A percentile compares a stretch with the other conserved stretches of the same genome.
phyloP scores from a whole-genome alignment of 2,888 invertebrate species.

The Cerastis rubricosa region DNA sequence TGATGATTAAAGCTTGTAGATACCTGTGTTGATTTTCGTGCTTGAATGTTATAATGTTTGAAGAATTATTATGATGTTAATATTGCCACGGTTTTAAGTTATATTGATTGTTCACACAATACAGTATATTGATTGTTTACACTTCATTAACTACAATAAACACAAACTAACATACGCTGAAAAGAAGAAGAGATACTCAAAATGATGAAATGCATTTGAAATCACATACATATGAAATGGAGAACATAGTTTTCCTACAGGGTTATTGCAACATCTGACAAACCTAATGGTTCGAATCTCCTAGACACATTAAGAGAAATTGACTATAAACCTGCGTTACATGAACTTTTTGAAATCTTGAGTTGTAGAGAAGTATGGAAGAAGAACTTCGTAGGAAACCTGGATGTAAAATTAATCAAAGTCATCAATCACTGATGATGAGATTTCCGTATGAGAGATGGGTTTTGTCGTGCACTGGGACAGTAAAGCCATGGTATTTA shows the following conservation, averaged over 20 bases:
- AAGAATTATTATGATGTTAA: conserved; percentile 16
- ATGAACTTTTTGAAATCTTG: not conserved
- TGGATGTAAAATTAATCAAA: not conserved
- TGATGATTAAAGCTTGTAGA: conserved; percentile 10
- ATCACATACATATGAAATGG: not conserved
- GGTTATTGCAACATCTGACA: not conserved
- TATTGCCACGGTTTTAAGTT: conserved; percentile 15
- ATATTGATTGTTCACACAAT: conserved; percentile 8
- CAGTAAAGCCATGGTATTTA: not conserved
- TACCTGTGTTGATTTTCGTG: conserved; percentile 21
- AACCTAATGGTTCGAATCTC: not conserved
- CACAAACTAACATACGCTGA: not conserved
- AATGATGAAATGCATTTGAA: not conserved
- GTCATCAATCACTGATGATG: not conserved
- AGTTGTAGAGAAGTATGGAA: too few species aligned
- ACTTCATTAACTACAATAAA: not conserved
- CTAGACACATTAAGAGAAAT: not conserved
- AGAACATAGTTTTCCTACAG: not conserved
- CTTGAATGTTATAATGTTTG: conserved; percentile 21
- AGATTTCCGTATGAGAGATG: not conserved
- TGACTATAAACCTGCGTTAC: not conserved
- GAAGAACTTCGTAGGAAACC: not conserved
- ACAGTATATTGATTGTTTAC: conserved; percentile 7
- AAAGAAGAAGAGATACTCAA: not conserved
- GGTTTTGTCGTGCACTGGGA: not conserved